These are phyloP conservation scores for Psylliodes chrysocephalus DNA, from an alignment of 2,888 invertebrate genomes.

Conservation along the genomic window DNA sequence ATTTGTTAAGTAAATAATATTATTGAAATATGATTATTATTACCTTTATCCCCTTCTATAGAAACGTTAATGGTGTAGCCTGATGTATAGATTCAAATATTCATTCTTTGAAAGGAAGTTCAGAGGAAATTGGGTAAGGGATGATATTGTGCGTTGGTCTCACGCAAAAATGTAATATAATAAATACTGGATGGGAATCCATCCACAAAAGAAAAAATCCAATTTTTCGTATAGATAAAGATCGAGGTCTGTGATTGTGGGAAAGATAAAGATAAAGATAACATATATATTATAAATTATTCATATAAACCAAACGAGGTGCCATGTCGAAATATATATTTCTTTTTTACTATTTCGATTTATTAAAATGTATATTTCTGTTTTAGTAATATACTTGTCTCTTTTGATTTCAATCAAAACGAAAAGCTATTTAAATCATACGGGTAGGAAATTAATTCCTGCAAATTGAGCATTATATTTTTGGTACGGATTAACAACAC, in stretches of 20 bases:
- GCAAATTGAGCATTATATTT: too few species aligned
- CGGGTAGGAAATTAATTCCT: too few species aligned
- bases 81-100: conserved; percentile 4
- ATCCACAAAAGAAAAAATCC: conserved; percentile 7
- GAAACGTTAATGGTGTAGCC: neutral
- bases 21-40: too few species aligned
- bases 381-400: too few species aligned
- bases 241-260: neutral
- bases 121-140: neutral
- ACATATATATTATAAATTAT: conserved; percentile 3
- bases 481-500: too few species aligned
- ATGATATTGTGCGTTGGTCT: conserved; percentile 7
- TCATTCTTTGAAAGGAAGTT: neutral
- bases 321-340: too few species aligned
- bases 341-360: too few species aligned
- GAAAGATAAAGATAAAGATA: conserved; percentile 1
- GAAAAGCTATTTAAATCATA: too few species aligned
- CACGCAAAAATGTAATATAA: conserved; percentile 15
- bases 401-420: too few species aligned
- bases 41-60: neutral
- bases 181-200: conserved; percentile 10
- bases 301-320: neutral
- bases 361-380: too few species aligned
- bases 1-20: too few species aligned
- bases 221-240: conserved; percentile 7